These are phyloP conservation scores for Heliconius hermathena DNA, from an alignment of 1,140 invertebrate genomes.

Conservation along the genomic window DNA sequence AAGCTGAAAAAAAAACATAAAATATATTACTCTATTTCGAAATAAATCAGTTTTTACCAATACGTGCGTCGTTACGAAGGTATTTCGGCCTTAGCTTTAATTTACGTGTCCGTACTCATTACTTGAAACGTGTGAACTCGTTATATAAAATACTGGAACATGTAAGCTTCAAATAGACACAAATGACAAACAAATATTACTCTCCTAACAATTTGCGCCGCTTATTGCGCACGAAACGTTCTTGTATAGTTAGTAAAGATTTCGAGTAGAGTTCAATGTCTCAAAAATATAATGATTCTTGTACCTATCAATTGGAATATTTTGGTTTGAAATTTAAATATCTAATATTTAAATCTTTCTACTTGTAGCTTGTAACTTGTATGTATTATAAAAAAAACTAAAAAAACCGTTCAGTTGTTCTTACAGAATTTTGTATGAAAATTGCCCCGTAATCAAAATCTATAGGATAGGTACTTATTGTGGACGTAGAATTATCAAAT, in stretches of 20 bases:
- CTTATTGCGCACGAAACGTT: conserved; percentile 18
- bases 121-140: conserved; percentile 31
- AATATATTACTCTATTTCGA: background rate
- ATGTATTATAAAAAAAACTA: too few species aligned
- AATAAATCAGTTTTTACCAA: background rate
- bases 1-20: too few species aligned
- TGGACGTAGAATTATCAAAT: too few species aligned
- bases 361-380: background rate
- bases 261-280: background rate
- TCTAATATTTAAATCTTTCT: background rate
- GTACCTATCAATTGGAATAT: background rate
- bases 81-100: conserved; percentile 30
- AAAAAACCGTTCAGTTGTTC: too few species aligned
- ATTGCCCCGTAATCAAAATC: too few species aligned
- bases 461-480: too few species aligned
- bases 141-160: conserved; percentile 36
- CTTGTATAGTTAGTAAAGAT: conserved; percentile 3
- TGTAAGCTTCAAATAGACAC: conserved; percentile 33
- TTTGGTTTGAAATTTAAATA: background rate
- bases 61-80: background rate
- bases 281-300: background rate
- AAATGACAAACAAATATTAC: conserved; percentile 33
- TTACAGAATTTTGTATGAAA: too few species aligned
- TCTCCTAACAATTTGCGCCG: background rate
- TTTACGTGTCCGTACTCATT: conserved; percentile 43